Evolutionary conservation across 1,140 invertebrate species (phyloP), one percentile per base, ranked within the genome.

Genomic region (Pogonus chalceus): DNA sequence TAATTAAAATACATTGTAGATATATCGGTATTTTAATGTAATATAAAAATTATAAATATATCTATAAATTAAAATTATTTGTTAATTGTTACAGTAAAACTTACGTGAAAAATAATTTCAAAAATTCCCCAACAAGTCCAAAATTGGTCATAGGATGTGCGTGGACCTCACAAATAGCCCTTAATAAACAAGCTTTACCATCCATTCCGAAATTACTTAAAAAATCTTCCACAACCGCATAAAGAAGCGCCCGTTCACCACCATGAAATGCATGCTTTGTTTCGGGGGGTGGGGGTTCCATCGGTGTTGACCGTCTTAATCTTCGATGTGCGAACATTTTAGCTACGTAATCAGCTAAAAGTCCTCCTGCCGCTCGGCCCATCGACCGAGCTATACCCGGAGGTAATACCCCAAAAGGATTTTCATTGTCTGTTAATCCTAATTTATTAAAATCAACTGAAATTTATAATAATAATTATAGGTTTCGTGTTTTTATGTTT

Each of bases 151-250:
- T 61, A 0, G 84, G 82, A 63, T 88, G 80, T 2, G 88, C 84
- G 57, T 90, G 87, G 31, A 90, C 81, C 70, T 91, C 88, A 60
- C 89, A 92, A 49, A 91, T 90, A 2, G 88, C 87, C 56, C 89
- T 72, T 35, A 91, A 69, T 1, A 91, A 65, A 65, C 89, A 92
- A 4, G 87, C 85, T 65, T 83, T 87, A 1, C 88, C 89, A 55
- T 88, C 79, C 69, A 89, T 69, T 2, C 87, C 87, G 52, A 90
- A 83, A 58, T 83, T 87, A 14, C 76, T 72, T 2, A 90, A 68
- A 54, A 89, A 77, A 58, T 90, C 85, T 66, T 90, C 86, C 0
- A 85, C 78, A 0, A 83, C 78, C 1, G 81, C 77, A 56, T 88
- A 90, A 18, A 90, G 67, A 26, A 89, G 61, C 1, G 86, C 86